phyloP scores from a whole-genome alignment of 2,888 invertebrate species.

The Tachina grossa region DNA sequence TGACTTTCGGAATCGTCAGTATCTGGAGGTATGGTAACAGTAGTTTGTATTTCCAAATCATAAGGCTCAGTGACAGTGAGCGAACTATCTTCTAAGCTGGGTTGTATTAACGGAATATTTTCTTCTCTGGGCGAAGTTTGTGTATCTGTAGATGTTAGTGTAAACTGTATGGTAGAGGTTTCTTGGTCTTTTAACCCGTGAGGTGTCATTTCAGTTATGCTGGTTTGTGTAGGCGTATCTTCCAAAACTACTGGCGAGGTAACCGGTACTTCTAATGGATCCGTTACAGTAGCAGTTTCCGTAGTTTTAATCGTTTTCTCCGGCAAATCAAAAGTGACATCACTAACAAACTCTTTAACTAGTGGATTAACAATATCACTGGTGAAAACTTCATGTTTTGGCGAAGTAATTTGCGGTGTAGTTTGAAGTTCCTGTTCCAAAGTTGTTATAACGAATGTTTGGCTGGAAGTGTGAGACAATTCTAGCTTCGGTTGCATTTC shows the following conservation, averaged over 20 bases:
- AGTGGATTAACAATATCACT: conserved; percentile 80
- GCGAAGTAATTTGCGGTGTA: conserved; percentile 77
- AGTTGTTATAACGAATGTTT: conserved; percentile 77
- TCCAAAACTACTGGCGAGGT: conserved; percentile 76
- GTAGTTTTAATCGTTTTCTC: conserved; percentile 73
- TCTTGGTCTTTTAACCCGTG: conserved; percentile 73
- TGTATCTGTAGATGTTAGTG: conserved; percentile 75
- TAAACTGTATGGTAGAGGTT: conserved; percentile 73
- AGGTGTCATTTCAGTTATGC: conserved; percentile 70
- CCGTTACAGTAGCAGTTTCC: conserved; percentile 78
- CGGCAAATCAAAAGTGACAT: conserved; percentile 77
- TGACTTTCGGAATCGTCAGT: conserved; percentile 82
- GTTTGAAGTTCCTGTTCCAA: conserved; percentile 81
- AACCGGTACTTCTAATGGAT: conserved; percentile 74
- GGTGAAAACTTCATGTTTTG: conserved; percentile 73
- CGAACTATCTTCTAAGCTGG: conserved; percentile 76
- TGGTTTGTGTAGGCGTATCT: conserved; percentile 75
- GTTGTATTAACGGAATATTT: conserved; percentile 48
- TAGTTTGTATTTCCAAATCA: conserved; percentile 84
- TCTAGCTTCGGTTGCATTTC: conserved; percentile 70
- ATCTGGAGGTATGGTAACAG: conserved; percentile 85
- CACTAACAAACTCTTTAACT: conserved; percentile 82
- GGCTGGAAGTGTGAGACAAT: conserved; percentile 78
- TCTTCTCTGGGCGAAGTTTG: conserved; percentile 78
- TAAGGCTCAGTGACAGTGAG: conserved; percentile 81